A percentile compares a stretch with the other conserved stretches of the same genome.
Conservation (phyloP, 1,140 invertebrate species). For the Calliopsis andreniformis region DNA sequence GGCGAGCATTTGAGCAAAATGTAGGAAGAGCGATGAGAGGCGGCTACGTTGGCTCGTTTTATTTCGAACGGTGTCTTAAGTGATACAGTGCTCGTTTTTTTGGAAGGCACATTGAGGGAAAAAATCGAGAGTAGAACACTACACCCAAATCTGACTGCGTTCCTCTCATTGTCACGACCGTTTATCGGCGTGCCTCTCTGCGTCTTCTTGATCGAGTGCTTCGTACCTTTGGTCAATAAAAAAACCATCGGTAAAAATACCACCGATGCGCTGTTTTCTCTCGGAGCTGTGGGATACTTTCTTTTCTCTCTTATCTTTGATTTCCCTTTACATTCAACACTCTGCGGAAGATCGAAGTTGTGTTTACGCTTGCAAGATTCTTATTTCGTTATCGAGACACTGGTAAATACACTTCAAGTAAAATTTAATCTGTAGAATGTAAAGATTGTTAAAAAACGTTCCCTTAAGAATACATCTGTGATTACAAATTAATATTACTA, state of each 20-base stretch:
- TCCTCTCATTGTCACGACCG: conserved; percentile 71
- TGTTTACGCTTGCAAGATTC: conserved; percentile 31
- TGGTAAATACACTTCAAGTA: background rate
- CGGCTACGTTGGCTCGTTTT: conserved; percentile 94
- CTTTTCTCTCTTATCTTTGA: background rate
- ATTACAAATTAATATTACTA: conserved; percentile 11
- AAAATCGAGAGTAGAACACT: conserved; percentile 36
- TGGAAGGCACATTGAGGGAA: conserved; percentile 64
- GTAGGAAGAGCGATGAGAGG: conserved; percentile 97
- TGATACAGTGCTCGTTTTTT: conserved; percentile 83
- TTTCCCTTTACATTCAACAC: conserved; percentile 8
- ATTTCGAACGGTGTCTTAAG: conserved; percentile 98
- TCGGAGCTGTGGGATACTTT: conserved; percentile 41
- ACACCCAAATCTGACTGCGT: conserved; percentile 12
- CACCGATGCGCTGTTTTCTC: conserved; percentile 38
- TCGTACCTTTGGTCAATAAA: conserved; percentile 72
- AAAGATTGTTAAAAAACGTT: background rate
- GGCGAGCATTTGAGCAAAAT: conserved; percentile 97
- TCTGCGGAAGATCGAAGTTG: background rate
- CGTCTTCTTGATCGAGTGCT: conserved; percentile 74
- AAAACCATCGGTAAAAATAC: conserved; percentile 40
- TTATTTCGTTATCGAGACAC: background rate
- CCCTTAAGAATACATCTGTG: background rate
- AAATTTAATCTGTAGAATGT: background rate
- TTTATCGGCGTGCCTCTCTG: conserved; percentile 75